Base-by-base conservation (phyloP, 2,113 vertebrate species). In the Hemicordylus capensis region DNA sequence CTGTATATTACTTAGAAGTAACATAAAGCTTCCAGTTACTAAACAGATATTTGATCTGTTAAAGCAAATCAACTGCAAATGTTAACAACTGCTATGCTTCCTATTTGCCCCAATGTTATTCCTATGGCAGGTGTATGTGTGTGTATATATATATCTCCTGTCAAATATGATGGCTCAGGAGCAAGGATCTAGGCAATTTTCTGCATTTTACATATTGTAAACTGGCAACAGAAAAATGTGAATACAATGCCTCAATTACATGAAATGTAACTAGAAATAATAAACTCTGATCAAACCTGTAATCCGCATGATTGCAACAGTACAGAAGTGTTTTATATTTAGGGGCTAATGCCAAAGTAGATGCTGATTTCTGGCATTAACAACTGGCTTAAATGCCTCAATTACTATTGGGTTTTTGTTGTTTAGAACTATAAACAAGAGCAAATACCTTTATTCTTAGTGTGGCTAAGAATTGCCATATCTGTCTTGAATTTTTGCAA, bases 401-500 rank as follows among this genome's bases (percentile, higher is more conserved):
- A 84, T 81, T 89, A 87, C 46, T 90, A 31, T 51, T 89, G 84
- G 82, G 84, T n/a, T 75, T 91, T 74, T 31, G 28, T 54, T 37
- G 34, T 48, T 66, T 89, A 86, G 46, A 86, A 83, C 4, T 93
- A 81, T 56, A 70, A 67, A 37, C 7, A 89, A 61, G 46, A n/a
- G n/a, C n/a, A 92, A 90, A 84, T 86, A 92, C 84, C 91, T 81
- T 86, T 4, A 81, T 15, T 80, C 92, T 93, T 95, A 98, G 98
- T 97, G 96, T 96, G 92, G 90, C 94, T 94, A 94, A 96, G 89
- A 93, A 96, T 11, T 91, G 94, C 94, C 93, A 97, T 97, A 81
- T 97, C 94, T 63, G 91, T 95, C 92, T 95, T 96, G 58, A 95
- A 20, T 10, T 95, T 96, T 93, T 93, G 94, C 89, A 98, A 95